Evolutionary conservation across 2,797 vertebrate species (phyloP).

Genomic region (Sebastes iracundus): DNA sequence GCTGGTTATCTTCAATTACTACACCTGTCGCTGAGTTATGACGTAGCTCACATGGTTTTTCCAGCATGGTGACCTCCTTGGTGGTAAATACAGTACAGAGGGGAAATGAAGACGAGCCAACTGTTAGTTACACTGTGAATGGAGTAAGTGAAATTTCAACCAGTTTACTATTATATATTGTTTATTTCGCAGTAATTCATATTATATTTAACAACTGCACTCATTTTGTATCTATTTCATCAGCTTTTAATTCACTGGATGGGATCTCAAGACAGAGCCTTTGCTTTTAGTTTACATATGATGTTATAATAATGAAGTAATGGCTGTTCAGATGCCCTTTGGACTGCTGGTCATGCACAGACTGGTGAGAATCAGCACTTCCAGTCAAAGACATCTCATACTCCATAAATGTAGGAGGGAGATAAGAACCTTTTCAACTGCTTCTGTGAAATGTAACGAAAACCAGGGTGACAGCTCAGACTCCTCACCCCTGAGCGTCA

Average conservation of each 20-base stretch:
- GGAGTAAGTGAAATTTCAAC: not conserved
- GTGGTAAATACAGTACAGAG: not conserved
- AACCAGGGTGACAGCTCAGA: constrained; percentile 22
- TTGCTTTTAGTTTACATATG: not conserved
- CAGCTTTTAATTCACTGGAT: not conserved
- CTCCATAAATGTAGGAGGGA: not conserved
- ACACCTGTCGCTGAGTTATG: constrained; percentile 64
- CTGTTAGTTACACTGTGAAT: not conserved
- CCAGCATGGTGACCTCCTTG: constrained; percentile 50
- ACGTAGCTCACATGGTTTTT: constrained; percentile 37
- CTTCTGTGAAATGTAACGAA: constrained; percentile 35
- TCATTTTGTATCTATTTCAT: not conserved
- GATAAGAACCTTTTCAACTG: constrained; percentile 48
- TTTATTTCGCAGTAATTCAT: not conserved
- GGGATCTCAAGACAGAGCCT: not conserved
- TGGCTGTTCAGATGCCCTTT: constrained; percentile 34
- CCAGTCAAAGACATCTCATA: not conserved
- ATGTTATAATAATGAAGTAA: not conserved
- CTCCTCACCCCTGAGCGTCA: not conserved
- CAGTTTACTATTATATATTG: not conserved
- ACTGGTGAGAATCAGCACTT: constrained; percentile 41
- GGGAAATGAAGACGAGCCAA: not conserved
- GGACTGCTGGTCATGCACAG: constrained; percentile 39
- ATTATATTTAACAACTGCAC: not conserved
- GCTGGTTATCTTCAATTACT: not conserved